Evolutionary conservation across 2,888 invertebrate species (phyloP).

Genomic region (Mallateleia sp.): DNA sequence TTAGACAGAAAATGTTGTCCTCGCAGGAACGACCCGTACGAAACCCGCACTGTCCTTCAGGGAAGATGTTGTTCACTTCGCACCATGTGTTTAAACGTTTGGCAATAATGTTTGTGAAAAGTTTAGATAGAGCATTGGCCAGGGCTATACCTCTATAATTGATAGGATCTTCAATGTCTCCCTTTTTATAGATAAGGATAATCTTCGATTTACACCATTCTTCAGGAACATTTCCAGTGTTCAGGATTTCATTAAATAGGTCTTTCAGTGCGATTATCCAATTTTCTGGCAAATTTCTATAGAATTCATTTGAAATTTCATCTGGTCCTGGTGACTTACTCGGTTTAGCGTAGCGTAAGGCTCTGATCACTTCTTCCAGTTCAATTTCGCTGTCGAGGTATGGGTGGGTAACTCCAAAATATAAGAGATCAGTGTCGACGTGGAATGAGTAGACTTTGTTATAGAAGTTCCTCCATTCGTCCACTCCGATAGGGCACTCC

Average conservation of each 20-base stretch:
- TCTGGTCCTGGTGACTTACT: slow-evolving; percentile 71
- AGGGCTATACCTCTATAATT: slow-evolving; percentile 80
- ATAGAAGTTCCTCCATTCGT: not conserved
- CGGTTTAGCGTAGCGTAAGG: no score
- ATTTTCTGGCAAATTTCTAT: slow-evolving; percentile 22
- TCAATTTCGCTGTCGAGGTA: slow-evolving; percentile 6
- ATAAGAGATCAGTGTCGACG: not conserved
- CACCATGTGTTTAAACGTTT: no score
- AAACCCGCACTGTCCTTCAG: slow-evolving; percentile 81
- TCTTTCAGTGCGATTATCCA: no score
- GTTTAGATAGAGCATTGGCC: slow-evolving; percentile 68
- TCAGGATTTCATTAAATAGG: slow-evolving; percentile 48
- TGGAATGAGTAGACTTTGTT: not conserved
- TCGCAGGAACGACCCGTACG: slow-evolving; percentile 67
- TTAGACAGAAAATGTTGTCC: slow-evolving; percentile 81
- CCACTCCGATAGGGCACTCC: not conserved
- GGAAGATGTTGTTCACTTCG: slow-evolving; percentile 71
- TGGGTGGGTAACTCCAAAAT: not conserved
- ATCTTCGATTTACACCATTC: slow-evolving; percentile 42
- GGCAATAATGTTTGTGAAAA: slow-evolving; percentile 75
- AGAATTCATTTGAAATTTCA: slow-evolving; percentile 58
- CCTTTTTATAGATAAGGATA: slow-evolving; percentile 77
- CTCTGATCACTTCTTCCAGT: not conserved
- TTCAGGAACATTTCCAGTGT: slow-evolving; percentile 19
- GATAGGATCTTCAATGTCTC: slow-evolving; percentile 50